These are phyloP conservation scores for Spondyliosoma cantharus DNA, from an alignment of 2,797 vertebrate species.

Conservation along the genomic window DNA sequence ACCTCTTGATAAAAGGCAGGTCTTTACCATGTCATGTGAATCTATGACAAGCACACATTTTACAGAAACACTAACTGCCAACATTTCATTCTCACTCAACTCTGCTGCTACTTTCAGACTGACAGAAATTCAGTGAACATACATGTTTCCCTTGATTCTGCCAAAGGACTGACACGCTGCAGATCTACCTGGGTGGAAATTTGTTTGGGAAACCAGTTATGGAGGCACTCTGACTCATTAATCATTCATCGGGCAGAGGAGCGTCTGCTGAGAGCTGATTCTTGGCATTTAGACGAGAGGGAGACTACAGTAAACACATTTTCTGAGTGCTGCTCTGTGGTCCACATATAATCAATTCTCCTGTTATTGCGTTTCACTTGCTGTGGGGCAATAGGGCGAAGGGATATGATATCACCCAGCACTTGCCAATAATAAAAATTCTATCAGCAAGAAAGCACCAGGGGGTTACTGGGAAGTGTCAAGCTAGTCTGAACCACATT, in stretches of 20 bases:
- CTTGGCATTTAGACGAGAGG: conserved; percentile 75
- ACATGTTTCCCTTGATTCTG: background rate
- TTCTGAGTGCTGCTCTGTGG: conserved; percentile 71
- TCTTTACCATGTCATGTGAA: too few species aligned
- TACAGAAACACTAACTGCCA: too few species aligned
- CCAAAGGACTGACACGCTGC: conserved; percentile 32
- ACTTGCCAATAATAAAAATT: conserved; percentile 78
- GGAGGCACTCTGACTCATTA: conserved; percentile 70
- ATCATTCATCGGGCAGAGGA: conserved; percentile 73
- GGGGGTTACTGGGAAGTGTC: conserved; percentile 62
- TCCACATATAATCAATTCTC: conserved; percentile 81
- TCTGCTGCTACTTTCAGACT: background rate
- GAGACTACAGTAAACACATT: conserved; percentile 80
- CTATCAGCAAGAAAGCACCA: conserved; percentile 64
- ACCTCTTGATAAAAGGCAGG: too few species aligned
- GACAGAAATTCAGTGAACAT: background rate
- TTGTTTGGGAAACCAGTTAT: conserved; percentile 61
- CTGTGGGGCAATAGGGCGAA: conserved; percentile 72
- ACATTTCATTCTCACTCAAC: too few species aligned
- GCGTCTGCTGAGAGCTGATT: conserved; percentile 65
- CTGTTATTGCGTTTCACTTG: conserved; percentile 78
- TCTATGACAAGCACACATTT: too few species aligned
- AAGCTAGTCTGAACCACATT: conserved; percentile 65
- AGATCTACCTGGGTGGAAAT: conserved; percentile 59
- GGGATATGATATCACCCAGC: conserved; percentile 72